Percentiles rank a stretch among this genome's conserved stretches.
Conservation (phyloP, 2,113 vertebrate species). For the Grammomys dolichurus region DNA sequence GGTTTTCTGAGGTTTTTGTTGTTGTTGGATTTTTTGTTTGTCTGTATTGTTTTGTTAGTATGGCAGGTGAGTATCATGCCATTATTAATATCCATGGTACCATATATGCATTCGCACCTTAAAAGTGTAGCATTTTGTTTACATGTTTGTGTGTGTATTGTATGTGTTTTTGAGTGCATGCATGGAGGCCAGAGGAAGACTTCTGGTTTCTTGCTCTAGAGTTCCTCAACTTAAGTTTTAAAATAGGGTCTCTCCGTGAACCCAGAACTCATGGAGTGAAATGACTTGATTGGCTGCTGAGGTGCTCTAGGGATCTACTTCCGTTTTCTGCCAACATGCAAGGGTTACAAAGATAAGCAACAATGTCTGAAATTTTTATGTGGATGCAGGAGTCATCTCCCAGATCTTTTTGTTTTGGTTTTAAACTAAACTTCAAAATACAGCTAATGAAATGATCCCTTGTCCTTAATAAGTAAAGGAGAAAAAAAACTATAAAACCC, state of each 20-base stretch:
- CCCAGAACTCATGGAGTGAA: not conserved
- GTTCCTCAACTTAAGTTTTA: not conserved
- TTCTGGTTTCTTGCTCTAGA: not conserved
- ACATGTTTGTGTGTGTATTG: not conserved
- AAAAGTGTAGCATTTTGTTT: not conserved
- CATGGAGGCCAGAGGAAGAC: not conserved
- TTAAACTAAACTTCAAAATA: conserved; percentile 47
- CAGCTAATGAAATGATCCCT: not conserved
- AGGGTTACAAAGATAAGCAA: not conserved
- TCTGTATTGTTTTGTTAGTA: not conserved
- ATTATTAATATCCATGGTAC: not conserved
- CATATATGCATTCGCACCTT: conserved; percentile 12
- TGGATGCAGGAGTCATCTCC: not conserved
- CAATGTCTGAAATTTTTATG: not conserved
- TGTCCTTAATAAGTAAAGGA: not conserved
- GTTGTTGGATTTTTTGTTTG: not conserved
- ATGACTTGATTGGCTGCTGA: not conserved
- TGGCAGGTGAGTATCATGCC: not conserved
- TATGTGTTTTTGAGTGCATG: not conserved
- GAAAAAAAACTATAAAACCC: not conserved
- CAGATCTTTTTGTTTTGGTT: not conserved
- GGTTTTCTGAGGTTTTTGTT: not conserved
- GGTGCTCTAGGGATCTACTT: not conserved
- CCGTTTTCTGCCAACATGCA: not conserved
- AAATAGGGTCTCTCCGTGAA: not conserved